Conservation (phyloP, 2,113 vertebrate genomes). For the Sclerurus mexicanus region DNA sequence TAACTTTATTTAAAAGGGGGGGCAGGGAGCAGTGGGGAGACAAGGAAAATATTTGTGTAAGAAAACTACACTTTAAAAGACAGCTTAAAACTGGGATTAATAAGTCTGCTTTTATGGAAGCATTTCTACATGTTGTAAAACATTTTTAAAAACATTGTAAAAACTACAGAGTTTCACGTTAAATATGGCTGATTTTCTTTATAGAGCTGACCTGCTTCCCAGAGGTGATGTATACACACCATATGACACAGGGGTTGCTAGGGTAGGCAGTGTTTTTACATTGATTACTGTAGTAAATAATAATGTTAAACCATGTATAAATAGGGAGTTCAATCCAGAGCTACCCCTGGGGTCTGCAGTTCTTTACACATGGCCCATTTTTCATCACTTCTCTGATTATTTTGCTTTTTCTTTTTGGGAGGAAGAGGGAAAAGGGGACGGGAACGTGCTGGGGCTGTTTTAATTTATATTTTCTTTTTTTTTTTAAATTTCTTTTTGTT, state of each 20-base stretch:
- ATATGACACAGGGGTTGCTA: constrained; percentile 62
- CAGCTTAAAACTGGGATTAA: constrained; percentile 67
- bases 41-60: constrained; percentile 68
- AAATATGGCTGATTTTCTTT: constrained; percentile 70
- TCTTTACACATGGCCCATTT: constrained; percentile 56
- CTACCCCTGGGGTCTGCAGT: constrained; percentile 31
- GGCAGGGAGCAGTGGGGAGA: neutral
- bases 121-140: constrained; percentile 73
- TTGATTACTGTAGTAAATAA: constrained; percentile 72
- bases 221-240: constrained; percentile 66
- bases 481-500: neutral
- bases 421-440: neutral
- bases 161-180: constrained; percentile 61
- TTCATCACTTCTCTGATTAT: constrained; percentile 55
- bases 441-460: neutral
- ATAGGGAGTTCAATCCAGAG: constrained; percentile 56
- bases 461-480: neutral
- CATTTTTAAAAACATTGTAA: constrained; percentile 71
- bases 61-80: constrained; percentile 65
- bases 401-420: constrained; percentile 13
- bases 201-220: constrained; percentile 64
- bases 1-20: constrained; percentile 5
- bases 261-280: constrained; percentile 67
- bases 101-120: constrained; percentile 70
- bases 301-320: constrained; percentile 65